A percentile compares a stretch with the other conserved stretches of the same genome.
Evolutionary conservation across 2,797 vertebrate genomes (phyloP).

Genomic region (Sebastolobus altivelis): DNA sequence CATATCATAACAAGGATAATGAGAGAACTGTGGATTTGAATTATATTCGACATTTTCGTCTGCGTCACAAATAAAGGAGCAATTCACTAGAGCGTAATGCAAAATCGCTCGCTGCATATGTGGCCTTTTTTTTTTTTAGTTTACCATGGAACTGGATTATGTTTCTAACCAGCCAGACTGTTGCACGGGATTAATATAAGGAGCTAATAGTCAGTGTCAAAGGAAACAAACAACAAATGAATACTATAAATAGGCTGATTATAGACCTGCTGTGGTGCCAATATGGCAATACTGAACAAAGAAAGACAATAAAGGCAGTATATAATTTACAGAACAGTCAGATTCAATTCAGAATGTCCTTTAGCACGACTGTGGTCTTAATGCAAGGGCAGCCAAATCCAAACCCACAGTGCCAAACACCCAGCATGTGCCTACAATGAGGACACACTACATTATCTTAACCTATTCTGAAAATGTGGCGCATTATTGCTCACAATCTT

Average conservation of each 20-base stretch:
- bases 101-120: constrained; percentile 31
- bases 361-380: background rate
- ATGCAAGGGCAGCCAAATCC: background rate
- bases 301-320: background rate
- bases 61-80: constrained; percentile 41
- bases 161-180: background rate
- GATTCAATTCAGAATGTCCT: background rate
- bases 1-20: constrained; percentile 72
- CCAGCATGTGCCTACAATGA: background rate
- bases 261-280: background rate
- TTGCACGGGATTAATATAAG: constrained; percentile 5
- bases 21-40: constrained; percentile 70
- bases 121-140: background rate
- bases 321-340: background rate
- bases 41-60: constrained; percentile 65
- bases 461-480: background rate
- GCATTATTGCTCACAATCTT: background rate
- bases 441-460: background rate
- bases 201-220: background rate
- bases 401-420: background rate
- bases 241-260: background rate
- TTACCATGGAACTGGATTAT: constrained; percentile 9
- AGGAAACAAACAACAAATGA: background rate
- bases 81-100: constrained; percentile 26
- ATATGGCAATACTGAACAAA: background rate